Evolutionary conservation across 2,797 vertebrate genomes (phyloP).

Genomic region (Cynopterus sphinx): DNA sequence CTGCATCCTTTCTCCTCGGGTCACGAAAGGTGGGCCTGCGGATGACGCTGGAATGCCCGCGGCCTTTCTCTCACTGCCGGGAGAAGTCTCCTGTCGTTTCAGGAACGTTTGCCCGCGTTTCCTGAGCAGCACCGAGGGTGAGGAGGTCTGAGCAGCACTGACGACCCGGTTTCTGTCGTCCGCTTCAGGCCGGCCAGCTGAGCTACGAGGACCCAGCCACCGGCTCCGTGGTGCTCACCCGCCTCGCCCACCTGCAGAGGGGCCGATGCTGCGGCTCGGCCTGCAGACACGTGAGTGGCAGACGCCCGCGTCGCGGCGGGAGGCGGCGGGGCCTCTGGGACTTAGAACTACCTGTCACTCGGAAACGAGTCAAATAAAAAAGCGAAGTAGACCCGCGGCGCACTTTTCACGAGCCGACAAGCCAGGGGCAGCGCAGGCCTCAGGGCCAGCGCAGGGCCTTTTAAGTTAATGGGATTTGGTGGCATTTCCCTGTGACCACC

Average conservation of each 20-base stretch:
- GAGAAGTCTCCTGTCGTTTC: slow-evolving; percentile 3
- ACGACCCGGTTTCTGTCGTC: no score
- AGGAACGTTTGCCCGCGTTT: not conserved
- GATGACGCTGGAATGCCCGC: not conserved
- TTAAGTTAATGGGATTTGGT: slow-evolving; percentile 71
- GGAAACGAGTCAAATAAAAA: slow-evolving; percentile 75
- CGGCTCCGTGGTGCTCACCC: slow-evolving; percentile 87
- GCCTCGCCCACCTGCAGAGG: slow-evolving; percentile 88
- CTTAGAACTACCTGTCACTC: slow-evolving; percentile 66
- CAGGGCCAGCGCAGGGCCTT: slow-evolving; percentile 66
- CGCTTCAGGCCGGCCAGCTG: slow-evolving; percentile 87
- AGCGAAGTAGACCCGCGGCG: slow-evolving; percentile 46
- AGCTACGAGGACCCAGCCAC: slow-evolving; percentile 88
- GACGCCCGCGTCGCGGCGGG: not conserved
- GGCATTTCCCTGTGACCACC: slow-evolving; percentile 44
- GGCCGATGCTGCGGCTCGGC: slow-evolving; percentile 89
- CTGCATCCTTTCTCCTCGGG: slow-evolving; percentile 53
- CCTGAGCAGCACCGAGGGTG: slow-evolving; percentile 43
- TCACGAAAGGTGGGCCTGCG: not conserved
- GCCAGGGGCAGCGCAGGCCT: slow-evolving; percentile 69
- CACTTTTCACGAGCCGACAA: slow-evolving; percentile 55
- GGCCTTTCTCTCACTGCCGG: not conserved
- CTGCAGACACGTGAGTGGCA: slow-evolving; percentile 90
- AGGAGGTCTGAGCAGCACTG: not conserved
- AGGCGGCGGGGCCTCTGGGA: not conserved